Percentiles rank a stretch among this genome's conserved stretches.
Evolutionary conservation across 2,888 invertebrate genomes (phyloP).

Genomic region (Drosophila putrida): DNA sequence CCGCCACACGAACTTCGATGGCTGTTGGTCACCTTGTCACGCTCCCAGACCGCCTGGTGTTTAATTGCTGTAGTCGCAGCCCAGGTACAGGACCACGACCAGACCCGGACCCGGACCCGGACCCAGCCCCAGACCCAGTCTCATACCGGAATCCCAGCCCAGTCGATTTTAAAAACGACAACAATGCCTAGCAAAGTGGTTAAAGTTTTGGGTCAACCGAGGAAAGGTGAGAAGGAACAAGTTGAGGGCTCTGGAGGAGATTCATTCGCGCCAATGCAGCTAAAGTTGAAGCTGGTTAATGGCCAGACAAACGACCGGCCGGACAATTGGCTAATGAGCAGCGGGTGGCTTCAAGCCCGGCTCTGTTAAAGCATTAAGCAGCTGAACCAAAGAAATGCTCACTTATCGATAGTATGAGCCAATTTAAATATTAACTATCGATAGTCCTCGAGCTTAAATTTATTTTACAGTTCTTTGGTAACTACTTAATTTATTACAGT

Average conservation of each 20-base stretch:
- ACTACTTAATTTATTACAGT: too few relatives aligned
- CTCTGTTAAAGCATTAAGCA: neutral
- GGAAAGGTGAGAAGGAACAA: slow-evolving; percentile 5
- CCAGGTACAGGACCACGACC: neutral
- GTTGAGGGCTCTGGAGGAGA: neutral
- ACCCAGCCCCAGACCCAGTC: neutral
- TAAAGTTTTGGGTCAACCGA: slow-evolving; percentile 61
- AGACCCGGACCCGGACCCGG: neutral
- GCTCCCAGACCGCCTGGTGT: slow-evolving; percentile 57
- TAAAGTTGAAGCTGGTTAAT: slow-evolving; percentile 66
- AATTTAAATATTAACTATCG: neutral
- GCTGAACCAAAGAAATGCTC: neutral
- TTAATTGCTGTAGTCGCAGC: slow-evolving; percentile 64
- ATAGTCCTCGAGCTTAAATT: neutral
- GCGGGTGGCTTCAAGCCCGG: slow-evolving; percentile 22
- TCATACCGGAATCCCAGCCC: neutral
- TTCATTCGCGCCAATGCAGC: slow-evolving; percentile 26
- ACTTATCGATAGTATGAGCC: slow-evolving; percentile 3
- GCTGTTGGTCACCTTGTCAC: slow-evolving; percentile 71
- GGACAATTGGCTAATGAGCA: slow-evolving; percentile 71
- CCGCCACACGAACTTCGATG: slow-evolving; percentile 69
- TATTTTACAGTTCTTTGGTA: too few relatives aligned
- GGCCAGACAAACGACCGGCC: slow-evolving; percentile 67
- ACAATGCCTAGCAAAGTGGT: slow-evolving; percentile 60
- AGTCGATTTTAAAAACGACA: slow-evolving; percentile 51